Conservation (phyloP, 2,888 invertebrate genomes). For the Cantharis lateralis region DNA sequence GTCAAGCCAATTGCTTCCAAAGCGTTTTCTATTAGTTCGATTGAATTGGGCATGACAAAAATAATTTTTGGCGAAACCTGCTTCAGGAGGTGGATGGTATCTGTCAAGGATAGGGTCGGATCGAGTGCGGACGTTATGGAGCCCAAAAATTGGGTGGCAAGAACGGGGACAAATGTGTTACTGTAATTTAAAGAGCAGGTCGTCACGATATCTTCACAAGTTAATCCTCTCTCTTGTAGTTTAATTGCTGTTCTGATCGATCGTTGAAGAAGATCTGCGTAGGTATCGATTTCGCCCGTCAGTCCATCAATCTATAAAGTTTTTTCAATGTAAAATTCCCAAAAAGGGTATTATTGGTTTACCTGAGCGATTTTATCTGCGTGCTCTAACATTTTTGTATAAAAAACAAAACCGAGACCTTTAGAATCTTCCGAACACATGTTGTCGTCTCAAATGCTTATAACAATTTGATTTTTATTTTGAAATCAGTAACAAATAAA, state of each 20-base stretch:
- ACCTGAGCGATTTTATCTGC: neutral
- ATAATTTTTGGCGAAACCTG: conserved; percentile 28
- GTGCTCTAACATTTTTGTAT: conserved; percentile 39
- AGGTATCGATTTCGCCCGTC: conserved; percentile 46
- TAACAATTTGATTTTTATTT: no score
- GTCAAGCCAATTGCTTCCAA: neutral
- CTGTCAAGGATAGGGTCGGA: conserved; percentile 36
- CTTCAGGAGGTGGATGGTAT: conserved; percentile 37
- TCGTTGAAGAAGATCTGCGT: conserved; percentile 39
- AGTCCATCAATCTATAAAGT: conserved; percentile 8
- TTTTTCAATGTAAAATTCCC: neutral
- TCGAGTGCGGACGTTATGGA: conserved; percentile 44
- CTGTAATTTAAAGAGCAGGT: conserved; percentile 57
- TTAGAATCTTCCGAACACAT: conserved; percentile 28
- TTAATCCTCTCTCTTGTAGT: conserved; percentile 46
- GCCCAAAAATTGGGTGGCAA: conserved; percentile 58
- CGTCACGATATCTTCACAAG: conserved; percentile 55
- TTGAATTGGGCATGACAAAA: conserved; percentile 6
- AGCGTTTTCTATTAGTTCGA: conserved; percentile 6
- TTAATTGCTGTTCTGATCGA: neutral
- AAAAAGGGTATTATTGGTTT: neutral
- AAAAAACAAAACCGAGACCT: conserved; percentile 45
- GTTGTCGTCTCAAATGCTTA: neutral
- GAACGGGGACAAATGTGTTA: conserved; percentile 55
- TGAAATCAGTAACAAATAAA: no score